Evolutionary conservation across 2,797 vertebrate genomes (phyloP), one percentile per base, ranked within the genome.

Genomic region (Oreonectes daqikongensis): DNA sequence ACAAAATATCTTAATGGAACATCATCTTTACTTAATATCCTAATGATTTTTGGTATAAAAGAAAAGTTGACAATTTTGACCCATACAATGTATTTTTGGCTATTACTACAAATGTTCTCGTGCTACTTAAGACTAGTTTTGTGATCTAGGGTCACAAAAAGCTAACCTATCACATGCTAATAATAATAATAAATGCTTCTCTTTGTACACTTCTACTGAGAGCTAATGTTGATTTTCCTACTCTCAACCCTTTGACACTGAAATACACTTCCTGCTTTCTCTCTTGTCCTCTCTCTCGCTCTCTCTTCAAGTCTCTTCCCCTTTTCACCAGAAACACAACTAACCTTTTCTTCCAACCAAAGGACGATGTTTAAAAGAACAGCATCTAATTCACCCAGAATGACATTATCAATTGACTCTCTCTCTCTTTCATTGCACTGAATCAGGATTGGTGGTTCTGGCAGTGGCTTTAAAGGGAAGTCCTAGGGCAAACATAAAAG

Each of bases 201-300:
- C 77, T 86, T 78, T 83, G 79, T 84, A 50, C 26, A 71, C 50
- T 57, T 77, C 42, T 72, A 82, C 61, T 46, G 2, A 77, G 69
- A 70, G 55, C 74, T 75, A 70, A 83, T 85, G 84, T 87, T 85
- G 82, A 79, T 81, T 84, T 83, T 64, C 66, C 75, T 69, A 60
- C 42, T 38, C 42, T 38, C 40, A 30, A 67, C 53, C 80, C 84
- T 72, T 80, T 79, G 69, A 82, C 83, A 82, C 71, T 63, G 71
- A 59, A 28, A 82, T 72, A 84, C 80, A 84, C 83, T 85, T 87
- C 84, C 82, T 83, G 74, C 74, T 85, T 78, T 84, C 79, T 69
- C 63, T 68, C 50, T 57, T 75, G 73, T 66, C 55, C 42, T 61
- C 55, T 81, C 48, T 77, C 48, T 69, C 26, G 32, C 59, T 26